These are phyloP conservation scores for Callithrix jacchus DNA, from an alignment of 2,113 vertebrate species.

Conservation along the genomic window DNA sequence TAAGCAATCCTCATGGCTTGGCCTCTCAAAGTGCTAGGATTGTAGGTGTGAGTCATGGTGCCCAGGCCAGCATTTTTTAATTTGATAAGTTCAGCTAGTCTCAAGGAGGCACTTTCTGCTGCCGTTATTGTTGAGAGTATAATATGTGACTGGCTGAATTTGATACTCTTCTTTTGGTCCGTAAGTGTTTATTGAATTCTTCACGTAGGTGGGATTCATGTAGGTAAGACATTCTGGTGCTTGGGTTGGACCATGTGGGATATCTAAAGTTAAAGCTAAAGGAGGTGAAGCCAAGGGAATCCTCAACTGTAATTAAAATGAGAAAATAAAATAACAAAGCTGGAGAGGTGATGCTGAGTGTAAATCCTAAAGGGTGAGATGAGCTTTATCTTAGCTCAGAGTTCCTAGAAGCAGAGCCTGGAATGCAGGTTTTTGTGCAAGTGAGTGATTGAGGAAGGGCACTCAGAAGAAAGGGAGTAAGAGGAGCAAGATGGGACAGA, in stretches of 20 bases:
- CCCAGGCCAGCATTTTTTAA: not conserved
- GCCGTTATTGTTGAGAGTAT: not conserved
- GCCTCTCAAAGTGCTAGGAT: too few relatives aligned
- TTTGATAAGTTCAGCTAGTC: not conserved
- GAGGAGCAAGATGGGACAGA: too few relatives aligned
- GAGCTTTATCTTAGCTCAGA: not conserved
- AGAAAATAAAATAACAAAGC: not conserved
- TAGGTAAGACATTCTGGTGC: not conserved
- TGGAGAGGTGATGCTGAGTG: not conserved
- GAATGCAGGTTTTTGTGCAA: not conserved
- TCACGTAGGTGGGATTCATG: not conserved
- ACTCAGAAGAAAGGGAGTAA: not conserved
- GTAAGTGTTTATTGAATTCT: not conserved
- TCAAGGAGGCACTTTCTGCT: not conserved
- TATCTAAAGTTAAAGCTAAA: not conserved
- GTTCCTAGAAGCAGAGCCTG: not conserved
- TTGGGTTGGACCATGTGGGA: not conserved
- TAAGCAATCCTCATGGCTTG: too few relatives aligned
- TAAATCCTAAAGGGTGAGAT: not conserved
- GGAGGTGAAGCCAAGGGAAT: not conserved
- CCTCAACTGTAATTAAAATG: not conserved
- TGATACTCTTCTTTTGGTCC: not conserved
- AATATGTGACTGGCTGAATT: not conserved
- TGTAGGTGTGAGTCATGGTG: too few relatives aligned
- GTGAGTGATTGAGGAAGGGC: not conserved